Evolutionary conservation across 2,888 invertebrate genomes (phyloP), one percentile per base, ranked within the genome.

Genomic region (Pseudeuparius sepicola): DNA sequence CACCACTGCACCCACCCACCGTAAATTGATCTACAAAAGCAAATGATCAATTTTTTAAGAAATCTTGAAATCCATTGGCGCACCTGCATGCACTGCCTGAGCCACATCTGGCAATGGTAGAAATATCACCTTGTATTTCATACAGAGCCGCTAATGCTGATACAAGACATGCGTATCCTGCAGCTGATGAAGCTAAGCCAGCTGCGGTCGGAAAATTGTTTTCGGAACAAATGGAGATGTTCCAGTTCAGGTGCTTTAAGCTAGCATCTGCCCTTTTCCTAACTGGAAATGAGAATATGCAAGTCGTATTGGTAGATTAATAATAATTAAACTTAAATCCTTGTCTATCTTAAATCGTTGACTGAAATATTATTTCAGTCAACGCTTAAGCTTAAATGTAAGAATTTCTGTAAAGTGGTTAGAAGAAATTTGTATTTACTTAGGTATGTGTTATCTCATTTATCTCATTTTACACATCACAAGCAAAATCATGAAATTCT

Each of bases 201-300:
- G 97, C 96, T 3, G 94, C 94, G 3, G 97, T 97, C 7, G 98
- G 98, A 56, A 99, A 99, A 66, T 97, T 97, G 61, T 98, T 98
- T 55, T 78, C 78, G 0, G 90, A 90, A 56, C 82, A 84, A 49
- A 90, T 78, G 47, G 79, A 82, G 20, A 90, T 56, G 53, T 84
- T 81, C 79, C 81, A 84, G 6, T 75, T 55, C 39, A 70, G 64
- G 39, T 66, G 60, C 36, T 59, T 55, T 26, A 43, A 42, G 5
- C 41, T 27, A 15, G 48, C 47, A 40, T 59, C 53, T 2, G 67
- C 64, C 46, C 65, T 53, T 44, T 62, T 60, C 44, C 61, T 66
- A 39, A 74, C 75, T 75, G 46, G 35, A 56, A 56, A 36, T 39
- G 39, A 40, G 18, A 37, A 3, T 31, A n/a, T 7, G n/a, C n/a